Base-by-base conservation (phyloP, 1,140 invertebrate species). In the Nylanderia fulva region DNA sequence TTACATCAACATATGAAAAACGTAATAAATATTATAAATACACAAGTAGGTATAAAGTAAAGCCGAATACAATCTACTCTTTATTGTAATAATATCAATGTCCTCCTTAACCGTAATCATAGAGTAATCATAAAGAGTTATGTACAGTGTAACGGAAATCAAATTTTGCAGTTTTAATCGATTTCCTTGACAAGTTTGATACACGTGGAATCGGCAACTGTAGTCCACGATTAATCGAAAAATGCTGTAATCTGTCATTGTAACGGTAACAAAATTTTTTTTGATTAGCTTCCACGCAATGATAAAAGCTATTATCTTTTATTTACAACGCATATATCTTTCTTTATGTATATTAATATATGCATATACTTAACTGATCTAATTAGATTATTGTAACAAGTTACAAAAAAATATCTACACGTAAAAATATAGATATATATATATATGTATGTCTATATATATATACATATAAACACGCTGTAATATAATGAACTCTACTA, bases 321-420 rank as follows among this genome's bases (percentile, higher is more conserved):
- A 86, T 89, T 89, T 90, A 89, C 79, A 89, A 85, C 21, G 63
- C 63, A 82, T 82, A 71, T 71, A 71, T 69, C 7, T 24, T 36
- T 52, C 21, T 42, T 11, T 56, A 21, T 18, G 4, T 56, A 13
- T 86, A 87, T 76, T 84, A 86, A 86, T 72, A 80, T 83, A 82
- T 71, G 13, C 74, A 72, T 76, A 76, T 52, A 74, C 60, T 89
- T 82, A 89, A 85, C 85, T 86, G 63, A 9, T 85, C 85, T 87
- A 87, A 68, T 90, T 33, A 71, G 54, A 84, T 90, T 90, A 90
- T 60, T 84, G 29, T 91, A 92, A 92, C 88, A 91, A 91, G 82
- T 91, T 92, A 91, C 91, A 88, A 93, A 91, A 93, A 93, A 93
- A 93, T 93, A 92, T 93, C 92, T 92, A 92, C 90, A 91, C 86